A percentile compares a stretch with the other conserved stretches of the same genome.
phyloP scores from a whole-genome alignment of 1,140 invertebrate species.

The Tetragonula clypearis region DNA sequence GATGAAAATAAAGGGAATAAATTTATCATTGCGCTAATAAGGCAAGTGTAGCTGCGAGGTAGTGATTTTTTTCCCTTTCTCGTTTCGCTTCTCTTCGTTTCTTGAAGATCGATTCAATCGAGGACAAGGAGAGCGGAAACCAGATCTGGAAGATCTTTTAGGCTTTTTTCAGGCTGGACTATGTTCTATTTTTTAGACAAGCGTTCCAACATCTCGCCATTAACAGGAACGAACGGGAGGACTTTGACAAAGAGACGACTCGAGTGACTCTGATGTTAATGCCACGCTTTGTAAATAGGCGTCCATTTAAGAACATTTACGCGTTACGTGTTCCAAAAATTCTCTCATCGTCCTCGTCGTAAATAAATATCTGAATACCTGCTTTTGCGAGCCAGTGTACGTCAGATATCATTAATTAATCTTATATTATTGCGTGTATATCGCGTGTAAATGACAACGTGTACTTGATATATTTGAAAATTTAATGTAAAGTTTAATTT shows the following conservation, averaged over 20 bases:
- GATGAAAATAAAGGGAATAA: too few species aligned
- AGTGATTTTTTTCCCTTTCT: too few species aligned
- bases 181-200: background rate
- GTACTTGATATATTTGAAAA: too few species aligned
- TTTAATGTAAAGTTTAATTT: too few species aligned
- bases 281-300: too few species aligned
- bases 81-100: background rate
- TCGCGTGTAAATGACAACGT: too few species aligned
- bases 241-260: background rate
- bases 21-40: too few species aligned
- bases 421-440: too few species aligned
- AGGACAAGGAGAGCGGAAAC: background rate
- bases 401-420: too few species aligned
- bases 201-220: background rate
- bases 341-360: background rate
- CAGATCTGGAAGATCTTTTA: conserved; percentile 3
- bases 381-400: too few species aligned
- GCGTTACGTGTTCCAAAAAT: background rate
- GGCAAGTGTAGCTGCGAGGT: too few species aligned
- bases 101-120: background rate
- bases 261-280: background rate
- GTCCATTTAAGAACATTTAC: background rate
- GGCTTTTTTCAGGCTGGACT: background rate
- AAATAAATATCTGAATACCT: background rate
- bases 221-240: background rate